A percentile compares a stretch with the other conserved stretches of the same genome.
These are phyloP conservation scores for Mycogona germanica DNA, from an alignment of 2,888 invertebrate species.

Conservation along the genomic window DNA sequence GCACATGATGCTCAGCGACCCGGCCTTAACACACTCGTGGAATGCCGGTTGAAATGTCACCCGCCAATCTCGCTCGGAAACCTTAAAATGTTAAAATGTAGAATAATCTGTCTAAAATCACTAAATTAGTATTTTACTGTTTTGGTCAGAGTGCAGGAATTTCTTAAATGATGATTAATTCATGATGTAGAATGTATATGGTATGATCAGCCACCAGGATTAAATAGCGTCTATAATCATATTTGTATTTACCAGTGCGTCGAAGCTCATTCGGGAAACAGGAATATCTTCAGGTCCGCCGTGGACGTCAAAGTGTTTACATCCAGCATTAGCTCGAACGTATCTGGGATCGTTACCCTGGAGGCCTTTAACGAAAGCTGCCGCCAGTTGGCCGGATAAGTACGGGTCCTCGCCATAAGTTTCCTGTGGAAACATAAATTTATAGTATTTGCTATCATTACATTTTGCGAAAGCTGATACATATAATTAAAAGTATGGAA, in stretches of 20 bases:
- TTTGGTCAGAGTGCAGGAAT: too few species aligned
- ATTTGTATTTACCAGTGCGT: conserved; percentile 3
- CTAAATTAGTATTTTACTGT: too few species aligned
- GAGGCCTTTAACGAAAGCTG: conserved; percentile 2
- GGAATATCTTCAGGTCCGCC: conserved; percentile 14
- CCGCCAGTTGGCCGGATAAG: conserved; percentile 5
- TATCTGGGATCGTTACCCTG: conserved; percentile 16
- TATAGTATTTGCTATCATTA: too few species aligned
- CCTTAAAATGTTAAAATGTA: conserved; percentile 4
- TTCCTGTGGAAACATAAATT: conserved; percentile 9
- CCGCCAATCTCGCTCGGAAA: conserved; percentile 11
- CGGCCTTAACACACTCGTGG: conserved; percentile 9
- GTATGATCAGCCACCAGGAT: too few species aligned
- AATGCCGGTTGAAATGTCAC: conserved; percentile 13
- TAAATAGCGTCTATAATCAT: not conserved
- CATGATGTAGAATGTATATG: too few species aligned
- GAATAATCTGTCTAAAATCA: not conserved
- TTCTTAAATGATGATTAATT: too few species aligned
- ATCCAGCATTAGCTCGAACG: conserved; percentile 12
- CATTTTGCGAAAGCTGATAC: not conserved
- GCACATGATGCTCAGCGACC: conserved; percentile 12
- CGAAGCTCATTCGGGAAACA: conserved; percentile 6
- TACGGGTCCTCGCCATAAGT: conserved; percentile 16
- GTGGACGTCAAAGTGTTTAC: conserved; percentile 15
- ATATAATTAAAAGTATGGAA: not conserved